Base-by-base conservation (phyloP, 1,140 invertebrate species). In the Xylocopa sonorina region DNA sequence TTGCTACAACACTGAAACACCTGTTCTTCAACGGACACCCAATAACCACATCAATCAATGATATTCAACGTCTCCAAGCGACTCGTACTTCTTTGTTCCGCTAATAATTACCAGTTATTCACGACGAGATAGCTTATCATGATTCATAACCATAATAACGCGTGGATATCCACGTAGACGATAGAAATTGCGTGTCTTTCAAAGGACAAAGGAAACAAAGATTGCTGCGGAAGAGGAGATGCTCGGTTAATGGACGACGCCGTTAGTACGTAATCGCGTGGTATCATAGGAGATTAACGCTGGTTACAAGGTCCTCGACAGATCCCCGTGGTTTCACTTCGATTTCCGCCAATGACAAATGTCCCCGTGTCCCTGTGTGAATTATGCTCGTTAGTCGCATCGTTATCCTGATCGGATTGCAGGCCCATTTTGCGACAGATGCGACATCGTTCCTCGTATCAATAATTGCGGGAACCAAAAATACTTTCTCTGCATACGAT, bases 141-240 rank as follows among this genome's bases (percentile, higher is more conserved):
- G 4, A 34, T n/a, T 12, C 12, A 38, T n/a, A 38, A 38, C 0
- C 10, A n/a, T 6, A 38, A 60, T 60, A 3, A 24, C 4, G 4
- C 32, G 7, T 58, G 32, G 18, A 72, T 72, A 46, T 6, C 16
- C 21, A 2, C 6, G 27, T 5, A 3, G 32, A 34, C 24, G 21
- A 60, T 24, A 46, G 21, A 48, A 73, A 62, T 73, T 38, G 5
- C 53, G 14, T 50, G 53, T 34, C 29, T 14, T 62, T 27, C 41
- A 1, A 2, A 48, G 16, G 16, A 60, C 41, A 62, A 48, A 24
- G 27, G n/a, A 24, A 46, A 16, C 5, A 48, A 34, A 27, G 9
- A 62, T 38, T 32, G 43, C n/a, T 24, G 9, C 55, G 29, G 21
- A 38, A 48, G 29, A 32, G 38, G 21, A 69, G 7, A 60, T n/a